Conservation (phyloP, 2,113 vertebrate genomes). For the Xiphorhynchus elegans region DNA sequence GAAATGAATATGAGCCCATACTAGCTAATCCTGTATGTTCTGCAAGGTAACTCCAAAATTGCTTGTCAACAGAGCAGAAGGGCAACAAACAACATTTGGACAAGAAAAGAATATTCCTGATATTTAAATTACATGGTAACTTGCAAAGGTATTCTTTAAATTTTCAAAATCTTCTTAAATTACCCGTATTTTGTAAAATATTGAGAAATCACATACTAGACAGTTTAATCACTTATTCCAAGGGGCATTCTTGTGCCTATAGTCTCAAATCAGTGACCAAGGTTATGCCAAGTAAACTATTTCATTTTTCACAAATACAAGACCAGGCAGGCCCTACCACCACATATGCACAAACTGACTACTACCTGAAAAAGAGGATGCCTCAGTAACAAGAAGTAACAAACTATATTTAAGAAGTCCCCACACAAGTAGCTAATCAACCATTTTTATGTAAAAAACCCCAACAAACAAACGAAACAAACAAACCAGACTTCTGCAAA, state of each 20-base stretch:
- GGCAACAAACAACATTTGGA: neutral
- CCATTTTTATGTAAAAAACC: neutral
- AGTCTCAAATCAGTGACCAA: neutral
- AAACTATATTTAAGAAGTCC: neutral
- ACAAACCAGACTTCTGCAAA: neutral
- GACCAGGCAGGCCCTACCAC: neutral
- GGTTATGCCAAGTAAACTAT: neutral
- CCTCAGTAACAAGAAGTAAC: neutral
- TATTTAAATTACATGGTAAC: neutral
- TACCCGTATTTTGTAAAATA: neutral
- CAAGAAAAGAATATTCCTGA: neutral
- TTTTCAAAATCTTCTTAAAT: neutral
- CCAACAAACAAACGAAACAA: too few species aligned
- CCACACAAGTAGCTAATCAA: neutral
- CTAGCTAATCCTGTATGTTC: neutral
- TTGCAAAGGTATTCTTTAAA: neutral
- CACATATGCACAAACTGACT: neutral
- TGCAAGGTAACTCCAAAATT: neutral
- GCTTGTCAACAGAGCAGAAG: neutral
- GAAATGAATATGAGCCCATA: constrained; percentile 8
- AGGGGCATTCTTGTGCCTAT: neutral
- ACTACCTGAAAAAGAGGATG: neutral
- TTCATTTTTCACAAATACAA: neutral
- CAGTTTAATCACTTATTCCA: neutral
- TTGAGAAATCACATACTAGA: neutral